phyloP scores from a whole-genome alignment of 2,888 invertebrate genomes.

The Pristionchus japonicus region DNA sequence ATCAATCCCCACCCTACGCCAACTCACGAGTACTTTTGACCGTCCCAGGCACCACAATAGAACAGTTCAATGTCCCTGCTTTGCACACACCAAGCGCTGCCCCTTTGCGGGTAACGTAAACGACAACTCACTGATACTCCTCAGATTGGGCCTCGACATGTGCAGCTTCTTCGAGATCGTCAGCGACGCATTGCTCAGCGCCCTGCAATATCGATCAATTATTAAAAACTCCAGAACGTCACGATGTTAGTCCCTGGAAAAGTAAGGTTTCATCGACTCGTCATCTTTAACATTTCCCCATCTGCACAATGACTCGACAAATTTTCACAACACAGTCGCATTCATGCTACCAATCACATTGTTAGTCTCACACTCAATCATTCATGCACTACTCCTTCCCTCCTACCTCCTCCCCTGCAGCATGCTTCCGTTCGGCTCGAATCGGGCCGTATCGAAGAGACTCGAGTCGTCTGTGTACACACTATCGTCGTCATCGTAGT shows the following conservation, averaged over 20 bases:
- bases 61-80: too few relatives aligned
- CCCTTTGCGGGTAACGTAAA: too few relatives aligned
- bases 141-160: conserved; percentile 27
- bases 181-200: conserved; percentile 47
- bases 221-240: background rate
- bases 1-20: too few relatives aligned
- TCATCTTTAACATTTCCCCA: too few relatives aligned
- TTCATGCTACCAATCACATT: background rate
- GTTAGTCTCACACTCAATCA: background rate
- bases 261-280: too few relatives aligned
- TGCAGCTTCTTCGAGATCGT: conserved; percentile 47
- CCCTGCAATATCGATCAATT: conserved; percentile 1
- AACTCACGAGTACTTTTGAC: too few relatives aligned
- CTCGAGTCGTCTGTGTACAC: background rate
- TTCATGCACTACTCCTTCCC: background rate
- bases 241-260: too few relatives aligned
- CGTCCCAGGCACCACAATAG: too few relatives aligned
- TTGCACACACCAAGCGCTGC: too few relatives aligned
- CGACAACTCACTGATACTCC: conserved; percentile 44
- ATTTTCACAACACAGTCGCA: too few relatives aligned
- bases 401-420: background rate
- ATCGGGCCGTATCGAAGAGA: background rate
- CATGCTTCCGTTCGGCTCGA: background rate
- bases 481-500: background rate
- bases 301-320: too few relatives aligned